Evolutionary conservation across 2,888 invertebrate genomes (phyloP), one percentile per base, ranked within the genome.

Genomic region (Falcaria lacertinaria): DNA sequence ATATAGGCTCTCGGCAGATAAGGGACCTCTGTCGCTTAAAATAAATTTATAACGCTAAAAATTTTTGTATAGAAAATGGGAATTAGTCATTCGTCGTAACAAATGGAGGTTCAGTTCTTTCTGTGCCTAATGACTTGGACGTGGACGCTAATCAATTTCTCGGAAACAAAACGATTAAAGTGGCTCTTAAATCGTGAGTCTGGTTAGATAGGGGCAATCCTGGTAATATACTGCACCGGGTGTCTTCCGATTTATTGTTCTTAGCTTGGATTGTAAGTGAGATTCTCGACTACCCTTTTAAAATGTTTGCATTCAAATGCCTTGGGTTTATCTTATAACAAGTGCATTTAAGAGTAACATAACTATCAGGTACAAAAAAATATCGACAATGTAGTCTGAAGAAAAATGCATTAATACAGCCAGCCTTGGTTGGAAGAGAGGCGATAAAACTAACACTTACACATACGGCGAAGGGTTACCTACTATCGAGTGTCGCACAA

Each of bases 191-290:
- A 80, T 75, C 73, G 73, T 71, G 78, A 71, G 75, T 76, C 76
- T 77, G 80, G 80, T 80, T 79, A 81, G 82, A 81, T 81, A 78
- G 76, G 63, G 65, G 69, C 76, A 69, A 75, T 79, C 73, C 72
- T 67, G 66, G 79, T 77, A 74, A 81, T 72, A 65, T 79, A 81
- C 72, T 71, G 71, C 70, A 67, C 58, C 63, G 61, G 62, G 62
- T 60, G 66, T 57, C 69, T 64, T 64, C 63, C 70, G 70, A 82
- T 81, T 83, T 82, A 80, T 80, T 66, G 72, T 65, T 65, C 57
- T 63, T 56, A 56, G 55, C 52, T 54, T 52, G 52, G 43, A 50
- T 52, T 54, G 58, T 62, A 64, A 65, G 45, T 63, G 61, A 69
- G 68, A 69, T 64, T 65, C 22, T 15, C 19, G 22, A 15, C 59